A percentile compares a stretch with the other conserved stretches of the same genome.
Evolutionary conservation across 1,140 invertebrate genomes (phyloP).

Genomic region (Dermatophagoides farinae): DNA sequence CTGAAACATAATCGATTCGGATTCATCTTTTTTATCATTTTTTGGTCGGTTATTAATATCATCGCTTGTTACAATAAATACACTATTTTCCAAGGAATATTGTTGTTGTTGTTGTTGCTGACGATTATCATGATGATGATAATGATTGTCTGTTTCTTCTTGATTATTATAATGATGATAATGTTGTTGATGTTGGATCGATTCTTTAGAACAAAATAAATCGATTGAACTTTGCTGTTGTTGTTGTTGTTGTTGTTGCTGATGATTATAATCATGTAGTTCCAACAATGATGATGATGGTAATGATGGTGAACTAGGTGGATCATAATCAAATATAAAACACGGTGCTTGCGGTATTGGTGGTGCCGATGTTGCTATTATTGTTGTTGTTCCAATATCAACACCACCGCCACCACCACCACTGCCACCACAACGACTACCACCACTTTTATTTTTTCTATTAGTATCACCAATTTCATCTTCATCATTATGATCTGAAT

Average conservation of each 20-base stretch:
- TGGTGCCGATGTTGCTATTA: not conserved
- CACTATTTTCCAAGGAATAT: too few relatives aligned
- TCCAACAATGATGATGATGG: slow-evolving; percentile 9
- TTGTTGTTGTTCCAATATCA: not conserved
- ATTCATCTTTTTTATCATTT: too few relatives aligned
- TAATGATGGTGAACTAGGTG: not conserved
- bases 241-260: not conserved
- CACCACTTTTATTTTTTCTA: too few relatives aligned
- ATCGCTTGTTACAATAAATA: too few relatives aligned
- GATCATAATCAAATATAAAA: slow-evolving; percentile 15
- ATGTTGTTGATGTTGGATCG: not conserved
- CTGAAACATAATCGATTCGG: not conserved
- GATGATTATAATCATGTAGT: not conserved
- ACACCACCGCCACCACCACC: not conserved
- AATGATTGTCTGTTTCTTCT: not conserved
- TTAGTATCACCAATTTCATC: not conserved
- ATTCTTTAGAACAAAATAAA: too few relatives aligned
- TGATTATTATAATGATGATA: not conserved
- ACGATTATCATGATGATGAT: not conserved
- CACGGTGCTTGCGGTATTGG: slow-evolving; percentile 12
- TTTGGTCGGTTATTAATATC: too few relatives aligned
- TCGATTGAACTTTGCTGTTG: too few relatives aligned
- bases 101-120: not conserved
- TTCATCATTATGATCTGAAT: not conserved
- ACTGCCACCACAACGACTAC: too few relatives aligned